Conservation (phyloP, 1,140 invertebrate genomes). For the Conus ventricosus region DNA sequence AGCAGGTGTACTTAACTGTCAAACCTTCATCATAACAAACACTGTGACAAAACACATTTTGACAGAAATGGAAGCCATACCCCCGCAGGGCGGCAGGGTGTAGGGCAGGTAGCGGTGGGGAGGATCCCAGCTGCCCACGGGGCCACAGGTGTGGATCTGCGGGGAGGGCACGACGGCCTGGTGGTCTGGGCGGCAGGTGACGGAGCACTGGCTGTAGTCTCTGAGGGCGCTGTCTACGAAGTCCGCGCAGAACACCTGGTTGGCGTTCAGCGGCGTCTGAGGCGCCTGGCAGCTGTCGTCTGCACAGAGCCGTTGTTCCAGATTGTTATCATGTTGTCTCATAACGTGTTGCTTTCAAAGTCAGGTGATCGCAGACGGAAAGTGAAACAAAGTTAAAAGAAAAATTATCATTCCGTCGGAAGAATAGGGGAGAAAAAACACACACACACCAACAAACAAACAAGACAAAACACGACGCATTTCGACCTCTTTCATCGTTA, state of each 20-base stretch:
- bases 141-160: slow-evolving; percentile 40
- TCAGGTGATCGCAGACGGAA: too few species aligned
- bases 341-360: too few species aligned
- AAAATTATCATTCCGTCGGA: too few species aligned
- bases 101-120: slow-evolving; percentile 36
- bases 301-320: background rate
- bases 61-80: slow-evolving; percentile 2
- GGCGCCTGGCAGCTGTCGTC: slow-evolving; percentile 42
- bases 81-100: slow-evolving; percentile 44
- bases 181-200: slow-evolving; percentile 26
- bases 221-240: slow-evolving; percentile 12
- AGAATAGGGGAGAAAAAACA: too few species aligned
- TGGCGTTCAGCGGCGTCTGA: slow-evolving; percentile 26
- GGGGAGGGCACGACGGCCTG: slow-evolving; percentile 31
- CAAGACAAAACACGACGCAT: too few species aligned
- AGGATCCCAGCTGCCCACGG: slow-evolving; percentile 47
- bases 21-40: background rate
- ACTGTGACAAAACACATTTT: background rate
- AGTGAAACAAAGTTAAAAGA: too few species aligned
- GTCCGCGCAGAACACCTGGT: slow-evolving; percentile 34
- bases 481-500: too few species aligned
- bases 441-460: too few species aligned
- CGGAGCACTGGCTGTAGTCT: slow-evolving; percentile 40
- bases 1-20: background rate
- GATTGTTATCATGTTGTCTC: too few species aligned